These are phyloP conservation scores for Shargacucullia verbasci DNA, from an alignment of 2,888 invertebrate genomes.

Conservation along the genomic window DNA sequence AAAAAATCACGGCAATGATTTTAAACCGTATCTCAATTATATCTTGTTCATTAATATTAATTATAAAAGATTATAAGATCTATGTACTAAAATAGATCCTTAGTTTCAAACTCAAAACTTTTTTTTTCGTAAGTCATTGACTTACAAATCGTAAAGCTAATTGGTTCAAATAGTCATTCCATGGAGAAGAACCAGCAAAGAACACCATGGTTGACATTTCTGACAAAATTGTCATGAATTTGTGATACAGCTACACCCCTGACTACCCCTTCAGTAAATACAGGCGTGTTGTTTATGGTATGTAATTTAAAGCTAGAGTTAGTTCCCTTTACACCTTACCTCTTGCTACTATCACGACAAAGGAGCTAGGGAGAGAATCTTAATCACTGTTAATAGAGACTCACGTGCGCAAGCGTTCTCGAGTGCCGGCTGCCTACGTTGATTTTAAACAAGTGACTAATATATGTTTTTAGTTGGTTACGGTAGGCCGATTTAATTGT, in stretches of 20 bases:
- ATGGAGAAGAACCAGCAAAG: too few species aligned
- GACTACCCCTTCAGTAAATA: too few species aligned
- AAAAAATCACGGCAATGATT: slow-evolving; percentile 4
- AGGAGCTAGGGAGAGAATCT: slow-evolving; percentile 31
- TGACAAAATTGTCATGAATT: too few species aligned
- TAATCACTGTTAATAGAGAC: slow-evolving; percentile 34
- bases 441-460: slow-evolving; percentile 10
- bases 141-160: too few species aligned
- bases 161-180: too few species aligned
- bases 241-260: too few species aligned
- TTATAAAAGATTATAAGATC: slow-evolving; percentile 24
- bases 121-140: too few species aligned
- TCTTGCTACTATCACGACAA: slow-evolving; percentile 25
- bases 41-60: slow-evolving; percentile 23
- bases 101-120: too few species aligned
- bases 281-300: neutral
- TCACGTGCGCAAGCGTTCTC: slow-evolving; percentile 8
- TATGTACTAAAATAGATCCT: too few species aligned
- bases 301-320: slow-evolving; percentile 9
- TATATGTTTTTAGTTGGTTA: too few species aligned
- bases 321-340: slow-evolving; percentile 9
- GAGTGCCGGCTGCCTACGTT: slow-evolving; percentile 10
- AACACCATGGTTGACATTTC: too few species aligned
- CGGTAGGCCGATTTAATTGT: too few species aligned
- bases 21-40: slow-evolving; percentile 15